Evolutionary conservation across 2,888 invertebrate species (phyloP), one percentile per base, ranked within the genome.

Genomic region (Nudaria mundana): DNA sequence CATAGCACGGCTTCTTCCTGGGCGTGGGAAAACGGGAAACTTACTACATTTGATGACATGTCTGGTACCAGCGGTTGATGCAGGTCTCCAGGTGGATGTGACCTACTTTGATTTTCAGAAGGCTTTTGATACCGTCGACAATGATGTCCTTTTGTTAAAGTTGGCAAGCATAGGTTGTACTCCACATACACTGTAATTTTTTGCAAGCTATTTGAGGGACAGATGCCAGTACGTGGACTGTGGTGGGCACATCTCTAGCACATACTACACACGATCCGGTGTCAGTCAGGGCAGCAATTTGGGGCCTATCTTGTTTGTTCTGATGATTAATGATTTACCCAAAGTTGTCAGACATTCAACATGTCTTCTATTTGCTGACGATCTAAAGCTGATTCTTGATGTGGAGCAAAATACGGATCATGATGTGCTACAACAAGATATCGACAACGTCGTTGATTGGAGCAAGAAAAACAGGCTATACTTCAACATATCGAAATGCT

Each of bases 101-200:
- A 28, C 36, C 5, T 41, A 41, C 16, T 41, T 41, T 6, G 36
- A 41, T 28, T 32, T 36, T 5, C 14, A 16, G 11, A 36, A 41
- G 23, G 36, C 36, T 1, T 41, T 41, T 10, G 40, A 32, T 6
- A 23, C 23, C 7, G 32, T 32, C 2, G 32, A 32, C 7, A 22
- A 32, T 32, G 32, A 32, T 13, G 13, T 41, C 8, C 22, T 34
- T 16, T 25, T 40, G 18, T 1, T 11, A 1, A 34, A 33, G 8
- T 24, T 29, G 3, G 32, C 33, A 1, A 13, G 3, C 5, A 11
- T 33, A 1, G 33, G 39, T 1, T 40, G 31, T n/a, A 36, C 40
- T 7, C 40, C 31, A 8, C 18, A 31, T 3, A 20, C 22, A 1
- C 12, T 40, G 7, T 2, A n/a, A 3, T 40, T 40, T 10, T 40